Percentiles rank a stretch among this genome's conserved stretches.
Conservation (phyloP, 1,140 invertebrate species). For the Oedothorax gibbosus region DNA sequence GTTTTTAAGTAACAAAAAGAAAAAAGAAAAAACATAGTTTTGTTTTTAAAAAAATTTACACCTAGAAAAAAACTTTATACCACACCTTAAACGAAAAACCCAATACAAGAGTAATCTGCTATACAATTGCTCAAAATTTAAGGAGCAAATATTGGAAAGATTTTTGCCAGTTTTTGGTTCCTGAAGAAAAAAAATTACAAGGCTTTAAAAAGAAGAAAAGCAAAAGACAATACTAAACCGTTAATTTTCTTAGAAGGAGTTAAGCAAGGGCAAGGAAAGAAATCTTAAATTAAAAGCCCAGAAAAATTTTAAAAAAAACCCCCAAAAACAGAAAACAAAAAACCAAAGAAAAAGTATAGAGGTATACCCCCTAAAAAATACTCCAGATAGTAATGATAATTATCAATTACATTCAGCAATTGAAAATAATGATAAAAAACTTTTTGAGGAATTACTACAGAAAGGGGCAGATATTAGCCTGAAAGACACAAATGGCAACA, state of each 20-base stretch:
- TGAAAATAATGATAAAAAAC: not conserved
- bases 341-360: too few species aligned
- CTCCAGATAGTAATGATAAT: constrained; percentile 5
- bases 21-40: not conserved
- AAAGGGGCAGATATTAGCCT: not conserved
- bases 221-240: not conserved
- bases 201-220: not conserved
- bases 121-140: not conserved
- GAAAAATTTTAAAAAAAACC: too few species aligned
- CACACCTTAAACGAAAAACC: too few species aligned
- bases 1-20: not conserved
- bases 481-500: not conserved
- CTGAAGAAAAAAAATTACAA: not conserved
- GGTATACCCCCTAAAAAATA: too few species aligned
- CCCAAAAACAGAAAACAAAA: too few species aligned
- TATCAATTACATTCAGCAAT: not conserved
- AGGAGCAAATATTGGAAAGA: not conserved
- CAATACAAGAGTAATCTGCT: too few species aligned
- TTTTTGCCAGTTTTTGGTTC: not conserved
- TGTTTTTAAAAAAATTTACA: too few species aligned
- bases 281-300: not conserved
- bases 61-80: too few species aligned
- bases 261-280: not conserved
- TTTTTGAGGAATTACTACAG: not conserved
- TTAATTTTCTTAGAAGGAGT: not conserved